Evolutionary conservation across 2,888 invertebrate species (phyloP).

Genomic region (Leptothorax acervorum): DNA sequence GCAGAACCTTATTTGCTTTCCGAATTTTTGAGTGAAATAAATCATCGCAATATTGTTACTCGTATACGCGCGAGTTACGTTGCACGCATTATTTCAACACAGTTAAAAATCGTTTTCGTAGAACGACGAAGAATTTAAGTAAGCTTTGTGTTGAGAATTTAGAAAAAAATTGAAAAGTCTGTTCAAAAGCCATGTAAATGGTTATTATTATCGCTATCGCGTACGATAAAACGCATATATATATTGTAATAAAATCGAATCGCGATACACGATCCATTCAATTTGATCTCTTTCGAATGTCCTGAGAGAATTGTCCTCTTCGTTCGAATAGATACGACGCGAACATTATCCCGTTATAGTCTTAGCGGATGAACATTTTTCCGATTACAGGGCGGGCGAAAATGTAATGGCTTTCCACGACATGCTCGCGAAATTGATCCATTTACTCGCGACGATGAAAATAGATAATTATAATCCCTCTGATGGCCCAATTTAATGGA

Average conservation of each 20-base stretch:
- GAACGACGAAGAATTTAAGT: background rate
- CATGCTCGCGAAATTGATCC: constrained; percentile 57
- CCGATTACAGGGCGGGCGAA: constrained; percentile 41
- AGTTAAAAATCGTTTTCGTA: background rate
- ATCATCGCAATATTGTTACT: background rate
- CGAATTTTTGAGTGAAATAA: background rate
- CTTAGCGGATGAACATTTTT: constrained; percentile 52
- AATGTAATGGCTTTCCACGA: constrained; percentile 62
- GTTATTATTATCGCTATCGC: background rate
- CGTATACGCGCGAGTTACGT: background rate
- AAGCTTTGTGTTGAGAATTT: background rate
- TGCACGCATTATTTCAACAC: background rate
- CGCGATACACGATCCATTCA: constrained; percentile 53
- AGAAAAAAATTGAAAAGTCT: background rate
- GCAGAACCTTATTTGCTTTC: background rate
- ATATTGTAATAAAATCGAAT: constrained; percentile 52
- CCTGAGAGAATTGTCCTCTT: constrained; percentile 48
- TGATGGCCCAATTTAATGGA: constrained; percentile 22
- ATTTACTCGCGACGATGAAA: constrained; percentile 36
- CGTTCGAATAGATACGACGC: constrained; percentile 30
- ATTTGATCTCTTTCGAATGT: constrained; percentile 48
- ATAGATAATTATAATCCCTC: constrained; percentile 50
- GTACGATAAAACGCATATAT: constrained; percentile 53
- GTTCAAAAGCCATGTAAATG: constrained; percentile 8
- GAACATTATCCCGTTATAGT: constrained; percentile 30